Evolutionary conservation across 2,797 vertebrate species (phyloP), one percentile per base, ranked within the genome.

Genomic region (Pantherophis alleghaniensis): DNA sequence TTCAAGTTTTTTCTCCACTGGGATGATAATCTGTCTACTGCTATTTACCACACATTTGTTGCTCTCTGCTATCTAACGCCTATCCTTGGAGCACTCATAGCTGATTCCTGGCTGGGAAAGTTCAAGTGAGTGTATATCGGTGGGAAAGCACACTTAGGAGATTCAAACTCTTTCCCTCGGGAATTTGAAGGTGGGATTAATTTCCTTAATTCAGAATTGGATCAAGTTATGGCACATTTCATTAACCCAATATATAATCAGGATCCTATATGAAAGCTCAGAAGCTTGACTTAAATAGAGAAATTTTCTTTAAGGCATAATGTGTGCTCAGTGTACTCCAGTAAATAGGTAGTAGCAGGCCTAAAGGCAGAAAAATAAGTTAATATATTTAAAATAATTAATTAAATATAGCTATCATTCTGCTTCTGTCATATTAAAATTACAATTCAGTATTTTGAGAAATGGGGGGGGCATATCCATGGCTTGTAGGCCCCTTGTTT

Each of bases 31-130:
- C 69, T 98, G 37, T 96, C 99, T 91, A 99, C 98, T 0, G 98
- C 98, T 91, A 97, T 99, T 97, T 99, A 99, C 96, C 99, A 99
- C 92, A 98, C 98, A 0, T 99, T 99, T 0, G 98, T 99, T 83
- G 99, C 99, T 87, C 96, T 99, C 55, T 99, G 99, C 97, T 99
- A 99, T 97, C 96, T 99, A 96, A 99, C 98, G 0, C 99, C 99
- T 0, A 98, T 99, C 94, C 97, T 99, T 0, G 99, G 99, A 60
- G 99, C 99, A 3, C 97, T 99, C 12, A 95, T 99, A 42, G 99
- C 99, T 0, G 99, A 99, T 95, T 99, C 99, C 12, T 99, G 99
- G 99, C 98, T 99, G 91, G 99, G 99, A 86, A 99, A 99, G 96
- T 99, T 99, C 94, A 99, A 98, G 99, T 99, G 96, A 98, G 99